These are phyloP conservation scores for Nymphalis c-album DNA, from an alignment of 2,888 invertebrate genomes.

Conservation along the genomic window DNA sequence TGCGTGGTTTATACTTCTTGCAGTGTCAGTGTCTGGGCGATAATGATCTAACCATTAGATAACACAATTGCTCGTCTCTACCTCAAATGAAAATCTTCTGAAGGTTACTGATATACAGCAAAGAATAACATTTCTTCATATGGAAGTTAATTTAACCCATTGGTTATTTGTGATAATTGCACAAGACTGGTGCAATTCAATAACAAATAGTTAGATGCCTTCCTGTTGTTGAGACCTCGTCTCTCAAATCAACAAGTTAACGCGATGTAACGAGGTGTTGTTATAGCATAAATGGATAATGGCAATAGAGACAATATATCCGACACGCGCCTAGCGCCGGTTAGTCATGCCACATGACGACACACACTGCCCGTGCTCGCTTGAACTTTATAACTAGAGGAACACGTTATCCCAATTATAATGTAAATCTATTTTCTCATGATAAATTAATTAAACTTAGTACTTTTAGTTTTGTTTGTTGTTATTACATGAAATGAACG, in stretches of 20 bases:
- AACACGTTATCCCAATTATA: not conserved
- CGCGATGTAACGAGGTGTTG: conserved; percentile 31
- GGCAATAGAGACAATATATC: conserved; percentile 30
- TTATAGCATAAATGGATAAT: conserved; percentile 40
- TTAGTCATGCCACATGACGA: not conserved
- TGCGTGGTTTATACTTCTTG: too few relatives aligned
- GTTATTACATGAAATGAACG: too few relatives aligned
- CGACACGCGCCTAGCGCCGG: conserved; percentile 38
- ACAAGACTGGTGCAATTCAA: not conserved
- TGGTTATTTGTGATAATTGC: too few relatives aligned
- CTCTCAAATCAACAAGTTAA: conserved; percentile 31
- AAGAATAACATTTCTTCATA: too few relatives aligned
- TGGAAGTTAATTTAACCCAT: too few relatives aligned
- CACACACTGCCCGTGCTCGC: not conserved
- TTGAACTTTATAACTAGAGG: not conserved
- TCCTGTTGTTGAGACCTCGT: not conserved
- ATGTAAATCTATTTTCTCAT: not conserved
- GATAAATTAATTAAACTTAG: too few relatives aligned
- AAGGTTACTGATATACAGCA: too few relatives aligned
- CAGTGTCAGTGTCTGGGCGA: too few relatives aligned
- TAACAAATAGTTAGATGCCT: not conserved
- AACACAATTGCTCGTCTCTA: too few relatives aligned
- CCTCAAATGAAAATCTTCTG: too few relatives aligned
- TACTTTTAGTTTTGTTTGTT: too few relatives aligned
- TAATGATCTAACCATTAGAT: too few relatives aligned